Evolutionary conservation across 92 coral and sea anemone genomes (phyloP), one percentile per base, ranked within the genome.

Genomic region (Actinernus sp.): DNA sequence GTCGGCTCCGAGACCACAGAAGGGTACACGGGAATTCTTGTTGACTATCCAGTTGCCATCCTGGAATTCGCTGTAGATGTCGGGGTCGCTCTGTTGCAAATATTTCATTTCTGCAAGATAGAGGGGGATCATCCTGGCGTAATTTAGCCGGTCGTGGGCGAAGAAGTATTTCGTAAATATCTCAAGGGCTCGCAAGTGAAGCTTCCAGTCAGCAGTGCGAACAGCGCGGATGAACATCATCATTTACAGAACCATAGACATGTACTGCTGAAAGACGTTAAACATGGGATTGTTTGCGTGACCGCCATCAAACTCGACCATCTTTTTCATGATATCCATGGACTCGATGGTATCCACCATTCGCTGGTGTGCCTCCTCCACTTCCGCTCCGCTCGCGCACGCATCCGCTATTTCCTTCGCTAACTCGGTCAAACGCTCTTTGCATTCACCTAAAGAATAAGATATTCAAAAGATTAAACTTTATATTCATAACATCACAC

Each of bases 41-140:
- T 81, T 73, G 40, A 73, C 88, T 2, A 62, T 74, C 81, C 74
- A 81, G 71, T 81, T 81, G 7, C 88, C 82, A 12, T 64, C 26
- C 82, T 24, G 39, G 44, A 73, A 81, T 55, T 73, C 76, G 1
- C 41, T 45, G 23, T 53, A 65, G 18, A 81, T 33, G 14, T 63
- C 82, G 4, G 81, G 88, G 33, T 73, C 81, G 1, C 59, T 3
- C 12, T 18, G 33, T 14, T 73, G 6, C 1, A 73, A 27, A 23
- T 7, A 33, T 14, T 14, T 25, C 76, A 68, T 68, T 28, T 68
- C 64, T 23, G 76, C 76, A 16, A 54, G 40, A 33, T 68, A 68
- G 10, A 68, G 29, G 16, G 76, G 76, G 23, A 68, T 51, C 76
- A 32, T 72, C 14, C 63, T 43, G 16, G 63, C 63, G 45, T 56